phyloP scores from a whole-genome alignment of 37 sponge, comb jelly and placozoan genomes.

The Oopsacas minuta region DNA sequence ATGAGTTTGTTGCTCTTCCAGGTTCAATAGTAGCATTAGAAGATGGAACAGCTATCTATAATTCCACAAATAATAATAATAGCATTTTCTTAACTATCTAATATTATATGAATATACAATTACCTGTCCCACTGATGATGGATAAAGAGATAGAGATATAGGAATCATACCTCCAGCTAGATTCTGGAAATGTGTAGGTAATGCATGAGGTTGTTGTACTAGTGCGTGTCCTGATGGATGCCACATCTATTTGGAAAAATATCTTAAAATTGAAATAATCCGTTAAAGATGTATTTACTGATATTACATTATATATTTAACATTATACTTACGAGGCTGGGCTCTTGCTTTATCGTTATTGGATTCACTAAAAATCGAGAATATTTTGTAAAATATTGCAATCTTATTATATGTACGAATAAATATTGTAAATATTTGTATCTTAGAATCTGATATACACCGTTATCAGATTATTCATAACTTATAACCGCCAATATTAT shows the following conservation, averaged over 20 bases:
- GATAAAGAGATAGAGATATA: not conserved
- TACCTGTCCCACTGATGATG: not conserved
- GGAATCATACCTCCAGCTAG: not conserved
- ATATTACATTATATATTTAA: too few relatives aligned
- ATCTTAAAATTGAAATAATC: not conserved
- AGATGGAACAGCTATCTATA: not conserved
- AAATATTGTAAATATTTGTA: not conserved
- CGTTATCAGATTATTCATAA: too few relatives aligned
- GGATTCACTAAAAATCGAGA: slow-evolving; percentile 18
- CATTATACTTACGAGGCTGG: not conserved
- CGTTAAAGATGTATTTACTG: too few relatives aligned
- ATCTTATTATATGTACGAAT: too few relatives aligned
- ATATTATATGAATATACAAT: not conserved
- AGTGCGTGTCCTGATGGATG: not conserved
- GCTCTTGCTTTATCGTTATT: not conserved
- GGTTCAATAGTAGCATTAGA: not conserved
- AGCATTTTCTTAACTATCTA: not conserved
- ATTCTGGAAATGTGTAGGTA: slow-evolving; percentile 3
- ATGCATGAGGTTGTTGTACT: not conserved
- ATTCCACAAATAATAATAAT: too few relatives aligned
- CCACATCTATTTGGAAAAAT: not conserved
- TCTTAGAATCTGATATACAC: too few relatives aligned
- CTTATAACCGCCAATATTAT: too few relatives aligned
- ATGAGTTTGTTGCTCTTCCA: not conserved
- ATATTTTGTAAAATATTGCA: too few relatives aligned